A percentile compares a stretch with the other conserved stretches of the same genome.
These are phyloP conservation scores for Xylota sylvarum DNA, from an alignment of 2,888 invertebrate genomes.

Conservation along the genomic window DNA sequence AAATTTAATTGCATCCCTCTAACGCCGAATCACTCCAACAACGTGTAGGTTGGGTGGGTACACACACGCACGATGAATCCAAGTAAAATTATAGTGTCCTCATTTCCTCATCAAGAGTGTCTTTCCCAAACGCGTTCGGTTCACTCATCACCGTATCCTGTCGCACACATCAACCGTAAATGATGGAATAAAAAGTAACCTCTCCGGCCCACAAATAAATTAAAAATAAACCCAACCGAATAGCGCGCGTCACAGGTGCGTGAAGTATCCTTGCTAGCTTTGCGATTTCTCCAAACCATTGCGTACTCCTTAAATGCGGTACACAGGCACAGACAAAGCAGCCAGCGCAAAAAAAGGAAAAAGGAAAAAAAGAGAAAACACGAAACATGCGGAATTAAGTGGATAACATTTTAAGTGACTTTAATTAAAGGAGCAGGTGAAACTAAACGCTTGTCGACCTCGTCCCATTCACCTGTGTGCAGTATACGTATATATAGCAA, in stretches of 20 bases:
- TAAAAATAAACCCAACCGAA: slow-evolving; percentile 34
- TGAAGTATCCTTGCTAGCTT: slow-evolving; percentile 36
- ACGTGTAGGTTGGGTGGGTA: too few relatives aligned
- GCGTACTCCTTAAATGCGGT: slow-evolving; percentile 47
- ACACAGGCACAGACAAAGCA: slow-evolving; percentile 12
- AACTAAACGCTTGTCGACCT: slow-evolving; percentile 69
- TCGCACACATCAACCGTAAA: slow-evolving; percentile 47
- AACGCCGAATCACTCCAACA: slow-evolving; percentile 19
- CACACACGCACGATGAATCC: neutral
- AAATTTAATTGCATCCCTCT: slow-evolving; percentile 68
- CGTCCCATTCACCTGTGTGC: slow-evolving; percentile 22
- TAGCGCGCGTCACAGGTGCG: slow-evolving; percentile 66
- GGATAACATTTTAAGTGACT: slow-evolving; percentile 76
- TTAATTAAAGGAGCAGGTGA: slow-evolving; percentile 76
- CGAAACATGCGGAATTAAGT: slow-evolving; percentile 69
- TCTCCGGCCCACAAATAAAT: slow-evolving; percentile 43
- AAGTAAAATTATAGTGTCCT: slow-evolving; percentile 58
- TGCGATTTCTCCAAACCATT: slow-evolving; percentile 53
- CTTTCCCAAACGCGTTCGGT: neutral
- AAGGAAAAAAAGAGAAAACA: slow-evolving; percentile 16
- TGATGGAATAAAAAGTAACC: slow-evolving; percentile 53
- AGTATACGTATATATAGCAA: slow-evolving; percentile 9
- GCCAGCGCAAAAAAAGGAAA: neutral
- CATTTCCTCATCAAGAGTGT: slow-evolving; percentile 51
- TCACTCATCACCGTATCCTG: slow-evolving; percentile 1